Base-by-base conservation (phyloP, 2,888 invertebrate genomes). In the Ectemnius lituratus region DNA sequence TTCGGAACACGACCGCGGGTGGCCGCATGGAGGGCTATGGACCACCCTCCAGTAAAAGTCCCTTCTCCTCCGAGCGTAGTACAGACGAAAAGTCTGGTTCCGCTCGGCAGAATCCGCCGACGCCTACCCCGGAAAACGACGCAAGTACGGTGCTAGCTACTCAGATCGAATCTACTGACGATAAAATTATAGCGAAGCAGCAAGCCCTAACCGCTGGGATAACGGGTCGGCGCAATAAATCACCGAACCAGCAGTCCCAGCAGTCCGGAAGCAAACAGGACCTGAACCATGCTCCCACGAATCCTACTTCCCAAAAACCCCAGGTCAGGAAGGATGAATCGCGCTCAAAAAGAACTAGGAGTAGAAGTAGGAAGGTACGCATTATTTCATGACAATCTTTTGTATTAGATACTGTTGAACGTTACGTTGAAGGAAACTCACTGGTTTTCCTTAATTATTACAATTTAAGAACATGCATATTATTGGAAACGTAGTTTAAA, bases 31-130 rank as follows among this genome's bases (percentile, higher is more conserved):
- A 95, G 80, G 95, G 95, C 4, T 96, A 96, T 88, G 96, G 96
- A 0, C 95, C 95, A n/a, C 96, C 96, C 0, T 94, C 95, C 70
- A 94, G 95, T 47, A 96, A 96, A 87, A 95, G 95, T 87, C 96
- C 96, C 5, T 96, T 96, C 87, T 90, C 90, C 11, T 87, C 88
- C 4, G 90, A 90, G 64, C 85, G 89, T 92, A 94, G 78, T 91
- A 85, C 78, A 18, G 91, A 91, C 23, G 90, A 91, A 20, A 90
- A 93, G 85, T 91, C 92, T 28, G 92, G 90, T 81, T 87, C 91
- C 65, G 66, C 78, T 90, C 91, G 67, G 87, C 91, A 62, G 91
- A 89, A 80, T 70, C 79, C 84, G n/a, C 64, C 86, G 13, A 84
- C 87, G 0, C 82, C 86, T 1, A 83, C 86, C 3, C 83, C 81